Evolutionary conservation across 2,888 invertebrate genomes (phyloP), one percentile per base, ranked within the genome.

Genomic region (Hypercompe scribonia): DNA sequence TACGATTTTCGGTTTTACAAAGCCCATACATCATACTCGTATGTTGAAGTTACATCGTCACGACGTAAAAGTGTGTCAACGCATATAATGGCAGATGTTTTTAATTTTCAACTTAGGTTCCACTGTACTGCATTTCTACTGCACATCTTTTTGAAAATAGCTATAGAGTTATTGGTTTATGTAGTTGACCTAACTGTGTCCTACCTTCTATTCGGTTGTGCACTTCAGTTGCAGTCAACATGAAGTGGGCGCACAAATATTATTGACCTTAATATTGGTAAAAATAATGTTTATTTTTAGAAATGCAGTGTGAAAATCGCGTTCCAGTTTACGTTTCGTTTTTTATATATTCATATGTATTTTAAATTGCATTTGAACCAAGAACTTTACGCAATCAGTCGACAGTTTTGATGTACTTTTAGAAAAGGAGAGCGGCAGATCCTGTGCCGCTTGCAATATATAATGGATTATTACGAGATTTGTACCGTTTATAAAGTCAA

Each of bases 31-130:
- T n/a, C 71, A 73, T 54, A 10, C 24, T 8, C 50, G 50, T 63
- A 78, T 83, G 70, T 81, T 74, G 50, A 61, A 83, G 75, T 63
- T 39, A 71, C 70, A 72, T 67, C 21, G 65, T 39, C 28, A 72
- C 50, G 28, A 21, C 42, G 8, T 68, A 46, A 33, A 31, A 72
- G 46, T 63, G 50, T 64, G 67, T 24, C 72, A 42, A 58, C 24
- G 18, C 31, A 4, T 71, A n/a, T 24, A 39, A 39, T 0, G 10
- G 5, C 31, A 15, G 61, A 61, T 61, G 31, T 61, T 61, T 18
- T 31, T 31, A 21, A 11, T 21, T 66, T 42, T 18, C 3, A 31
- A n/a, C 28, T 36, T 21, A n/a, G 7, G n/a, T n/a, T 36, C 4
- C 36, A 46, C 2, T 11, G 39, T 39, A 1, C 39, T 39, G 39